phyloP scores from a whole-genome alignment of 2,888 invertebrate genomes.

The Drosophila macrothrix region DNA sequence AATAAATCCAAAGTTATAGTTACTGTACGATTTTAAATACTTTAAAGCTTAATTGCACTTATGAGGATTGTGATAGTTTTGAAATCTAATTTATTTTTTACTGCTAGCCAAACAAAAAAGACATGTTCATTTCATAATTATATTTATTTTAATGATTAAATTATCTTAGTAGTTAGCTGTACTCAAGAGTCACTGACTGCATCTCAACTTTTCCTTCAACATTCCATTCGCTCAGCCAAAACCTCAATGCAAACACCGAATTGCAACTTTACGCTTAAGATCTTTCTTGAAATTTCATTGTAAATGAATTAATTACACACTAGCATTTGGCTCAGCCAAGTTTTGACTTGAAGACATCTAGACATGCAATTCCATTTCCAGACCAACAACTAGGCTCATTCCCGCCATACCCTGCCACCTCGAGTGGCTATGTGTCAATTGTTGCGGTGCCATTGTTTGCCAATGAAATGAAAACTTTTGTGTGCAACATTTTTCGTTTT shows the following conservation, averaged over 20 bases:
- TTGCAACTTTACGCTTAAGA: conserved; percentile 52
- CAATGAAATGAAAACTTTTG: conserved; percentile 55
- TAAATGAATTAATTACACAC: conserved; percentile 72
- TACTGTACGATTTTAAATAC: neutral
- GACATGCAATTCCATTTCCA: conserved; percentile 63
- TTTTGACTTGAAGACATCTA: conserved; percentile 36
- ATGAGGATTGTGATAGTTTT: neutral
- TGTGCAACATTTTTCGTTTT: conserved; percentile 17
- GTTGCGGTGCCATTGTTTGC: conserved; percentile 62
- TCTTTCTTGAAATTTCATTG: conserved; percentile 57
- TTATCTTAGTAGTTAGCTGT: neutral
- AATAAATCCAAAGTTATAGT: neutral
- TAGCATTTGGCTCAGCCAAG: conserved; percentile 53
- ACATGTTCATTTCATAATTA: neutral
- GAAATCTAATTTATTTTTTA: neutral
- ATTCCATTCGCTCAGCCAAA: conserved; percentile 36
- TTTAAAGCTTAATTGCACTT: neutral
- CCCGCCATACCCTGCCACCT: neutral
- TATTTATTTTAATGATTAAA: neutral
- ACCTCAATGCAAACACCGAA: conserved; percentile 17
- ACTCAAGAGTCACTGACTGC: neutral
- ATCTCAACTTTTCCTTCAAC: conserved; percentile 23
- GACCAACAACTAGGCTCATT: conserved; percentile 4
- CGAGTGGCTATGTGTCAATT: conserved; percentile 60
- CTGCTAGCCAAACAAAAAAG: neutral